phyloP scores from a whole-genome alignment of 2,797 vertebrate species.

The Pangasius krempfi region DNA sequence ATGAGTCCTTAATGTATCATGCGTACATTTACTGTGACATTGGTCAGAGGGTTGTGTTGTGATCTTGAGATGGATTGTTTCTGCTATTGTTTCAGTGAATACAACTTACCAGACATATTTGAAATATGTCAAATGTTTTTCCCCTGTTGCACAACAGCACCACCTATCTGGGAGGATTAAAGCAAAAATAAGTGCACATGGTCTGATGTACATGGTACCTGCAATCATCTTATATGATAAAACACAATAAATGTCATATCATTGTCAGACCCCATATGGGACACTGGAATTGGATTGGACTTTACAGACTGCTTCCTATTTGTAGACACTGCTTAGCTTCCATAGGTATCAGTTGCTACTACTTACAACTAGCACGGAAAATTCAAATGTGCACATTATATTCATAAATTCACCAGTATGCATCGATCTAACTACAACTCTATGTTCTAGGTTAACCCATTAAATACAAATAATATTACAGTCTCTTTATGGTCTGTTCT shows the following conservation, averaged over 20 bases:
- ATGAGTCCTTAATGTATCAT: not conserved
- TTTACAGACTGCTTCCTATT: not conserved
- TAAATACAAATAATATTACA: not conserved
- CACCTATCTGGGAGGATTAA: conserved; percentile 5
- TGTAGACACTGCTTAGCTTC: conserved; percentile 4
- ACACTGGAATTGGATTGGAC: not conserved
- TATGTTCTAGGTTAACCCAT: not conserved
- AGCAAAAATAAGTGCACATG: not conserved
- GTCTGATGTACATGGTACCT: not conserved
- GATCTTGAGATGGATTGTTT: not conserved
- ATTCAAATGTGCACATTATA: not conserved
- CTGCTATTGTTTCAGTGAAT: not conserved
- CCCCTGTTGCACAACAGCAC: conserved; percentile 17
- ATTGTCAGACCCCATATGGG: conserved; percentile 12
- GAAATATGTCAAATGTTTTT: not conserved
- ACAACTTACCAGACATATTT: not conserved
- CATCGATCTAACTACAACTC: not conserved
- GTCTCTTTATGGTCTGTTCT: not conserved
- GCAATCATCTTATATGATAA: not conserved
- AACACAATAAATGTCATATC: not conserved
- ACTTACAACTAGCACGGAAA: not conserved
- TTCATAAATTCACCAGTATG: not conserved
- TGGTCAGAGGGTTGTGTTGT: not conserved
- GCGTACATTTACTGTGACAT: not conserved
- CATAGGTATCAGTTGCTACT: not conserved